Conservation (phyloP, 1,140 invertebrate genomes). For the Pinna nobilis region DNA sequence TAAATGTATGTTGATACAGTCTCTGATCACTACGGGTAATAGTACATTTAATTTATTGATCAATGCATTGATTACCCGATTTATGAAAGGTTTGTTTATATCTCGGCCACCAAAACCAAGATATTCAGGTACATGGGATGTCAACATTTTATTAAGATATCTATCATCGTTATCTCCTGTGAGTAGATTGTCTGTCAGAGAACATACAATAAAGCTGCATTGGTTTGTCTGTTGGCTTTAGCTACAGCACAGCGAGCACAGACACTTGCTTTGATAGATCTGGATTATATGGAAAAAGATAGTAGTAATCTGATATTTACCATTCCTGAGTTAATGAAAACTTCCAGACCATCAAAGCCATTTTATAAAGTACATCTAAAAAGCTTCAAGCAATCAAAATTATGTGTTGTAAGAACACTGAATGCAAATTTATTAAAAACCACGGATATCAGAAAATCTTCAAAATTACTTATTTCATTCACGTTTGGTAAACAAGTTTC, state of each 20-base stretch:
- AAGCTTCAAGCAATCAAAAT: conserved; percentile 9
- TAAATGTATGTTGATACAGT: conserved; percentile 7
- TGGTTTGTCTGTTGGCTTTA: too few species aligned
- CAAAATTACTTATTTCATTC: conserved; percentile 3
- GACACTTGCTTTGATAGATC: conserved; percentile 10
- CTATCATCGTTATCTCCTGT: conserved; percentile 11
- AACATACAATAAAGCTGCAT: conserved; percentile 8
- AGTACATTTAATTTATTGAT: not conserved
- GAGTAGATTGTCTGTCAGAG: not conserved
- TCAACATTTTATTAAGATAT: conserved; percentile 4
- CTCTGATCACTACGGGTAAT: conserved; percentile 1
- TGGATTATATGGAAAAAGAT: not conserved
- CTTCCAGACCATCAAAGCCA: not conserved
- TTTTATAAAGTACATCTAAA: conserved; percentile 2
- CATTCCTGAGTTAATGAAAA: conserved; percentile 10
- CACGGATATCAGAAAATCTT: not conserved
- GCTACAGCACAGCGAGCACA: conserved; percentile 21
- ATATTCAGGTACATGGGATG: conserved; percentile 22
- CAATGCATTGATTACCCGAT: not conserved
- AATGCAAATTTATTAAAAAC: not conserved
- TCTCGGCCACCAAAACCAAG: conserved; percentile 6
- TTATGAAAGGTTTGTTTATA: conserved; percentile 33
- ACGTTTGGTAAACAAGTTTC: too few species aligned
- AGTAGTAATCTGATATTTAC: not conserved
- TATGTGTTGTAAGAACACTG: conserved; percentile 8